Base-by-base conservation (phyloP, 1,140 invertebrate species). In the Lasaia peninsularis region DNA sequence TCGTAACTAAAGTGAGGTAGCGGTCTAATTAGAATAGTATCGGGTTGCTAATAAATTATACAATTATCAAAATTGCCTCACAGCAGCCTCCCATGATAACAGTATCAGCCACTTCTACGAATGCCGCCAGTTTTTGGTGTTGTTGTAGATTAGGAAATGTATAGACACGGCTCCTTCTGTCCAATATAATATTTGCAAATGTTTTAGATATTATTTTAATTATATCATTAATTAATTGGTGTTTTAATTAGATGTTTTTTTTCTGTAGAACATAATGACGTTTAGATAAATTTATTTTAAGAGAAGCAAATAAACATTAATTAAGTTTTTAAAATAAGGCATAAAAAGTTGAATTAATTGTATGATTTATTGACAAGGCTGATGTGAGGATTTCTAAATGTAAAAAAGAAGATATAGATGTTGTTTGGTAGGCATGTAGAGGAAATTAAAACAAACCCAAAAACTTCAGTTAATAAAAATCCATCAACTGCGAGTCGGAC, bases 61-160 rank as follows among this genome's bases (percentile, higher is more conserved):
- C 63, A 68, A 65, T 67, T 71, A 75, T 73, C 69, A 60, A 69
- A 69, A 67, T 63, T 66, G 68, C 56, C 60, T 67, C 64, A 48
- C 53, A 40, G 55, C 62, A 62, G 55, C 58, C 58, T 52, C 51
- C 40, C 24, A 14, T 35, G 65, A 73, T 73, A 73, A 65, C 52
- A 60, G 56, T 67, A 65, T 70, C 67, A 54, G 54, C 58, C 71
- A 52, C 53, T 73, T 76, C 71, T 66, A 62, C 60, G 71, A 74
- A 73, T 14, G 65, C 60, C 50, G 49, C 51, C 44, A 24, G 48
- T 53, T 51, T 63, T 61, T 56, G 49, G 28, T 52, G 53, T 21
- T 20, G 24, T 32, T 54, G 56, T 40, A 44, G 37, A 12, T 3
- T 56, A 20, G 1, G 9, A 49, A 65, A 10, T 18, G 33, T 34